A percentile compares a stretch with the other conserved stretches of the same genome.
phyloP scores from a whole-genome alignment of 2,888 invertebrate genomes.

The Dasysyrphus albostriatus region DNA sequence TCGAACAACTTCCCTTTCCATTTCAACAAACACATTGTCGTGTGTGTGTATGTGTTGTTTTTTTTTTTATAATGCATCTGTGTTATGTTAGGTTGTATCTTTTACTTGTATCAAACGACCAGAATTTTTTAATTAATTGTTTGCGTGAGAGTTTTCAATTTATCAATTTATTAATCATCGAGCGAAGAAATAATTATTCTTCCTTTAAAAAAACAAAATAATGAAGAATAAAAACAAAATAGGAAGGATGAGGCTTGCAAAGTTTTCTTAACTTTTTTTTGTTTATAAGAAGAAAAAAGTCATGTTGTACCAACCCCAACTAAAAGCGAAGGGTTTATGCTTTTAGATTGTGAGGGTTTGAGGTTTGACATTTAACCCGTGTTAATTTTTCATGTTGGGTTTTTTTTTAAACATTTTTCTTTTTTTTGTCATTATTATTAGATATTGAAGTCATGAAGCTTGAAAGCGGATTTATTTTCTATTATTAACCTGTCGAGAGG shows the following conservation, averaged over 20 bases:
- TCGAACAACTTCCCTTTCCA: constrained; percentile 52
- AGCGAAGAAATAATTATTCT: constrained; percentile 63
- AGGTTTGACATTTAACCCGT: constrained; percentile 6
- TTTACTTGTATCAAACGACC: constrained; percentile 54
- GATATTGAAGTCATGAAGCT: constrained; percentile 32
- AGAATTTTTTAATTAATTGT: constrained; percentile 75
- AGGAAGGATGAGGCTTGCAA: constrained; percentile 3
- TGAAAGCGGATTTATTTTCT: constrained; percentile 55
- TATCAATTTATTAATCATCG: constrained; percentile 75
- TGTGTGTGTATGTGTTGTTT: neutral
- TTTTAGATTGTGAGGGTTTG: neutral
- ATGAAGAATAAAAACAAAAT: neutral
- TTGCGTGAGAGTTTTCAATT: constrained; percentile 74
- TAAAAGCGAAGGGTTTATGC: neutral
- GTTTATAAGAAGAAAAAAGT: neutral
- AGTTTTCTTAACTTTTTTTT: constrained; percentile 20
- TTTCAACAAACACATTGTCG: neutral
- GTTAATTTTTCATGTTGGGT: constrained; percentile 23
- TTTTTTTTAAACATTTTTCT: neutral
- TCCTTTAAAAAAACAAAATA: constrained; percentile 11
- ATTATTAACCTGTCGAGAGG: constrained; percentile 58
- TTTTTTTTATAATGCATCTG: constrained; percentile 37
- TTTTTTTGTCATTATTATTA: neutral
- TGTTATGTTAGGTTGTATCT: constrained; percentile 35
- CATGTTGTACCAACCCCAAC: neutral